A percentile compares a stretch with the other conserved stretches of the same genome.
These are phyloP conservation scores for Raja brachyura DNA, from an alignment of 2,113 vertebrate genomes.

Conservation along the genomic window DNA sequence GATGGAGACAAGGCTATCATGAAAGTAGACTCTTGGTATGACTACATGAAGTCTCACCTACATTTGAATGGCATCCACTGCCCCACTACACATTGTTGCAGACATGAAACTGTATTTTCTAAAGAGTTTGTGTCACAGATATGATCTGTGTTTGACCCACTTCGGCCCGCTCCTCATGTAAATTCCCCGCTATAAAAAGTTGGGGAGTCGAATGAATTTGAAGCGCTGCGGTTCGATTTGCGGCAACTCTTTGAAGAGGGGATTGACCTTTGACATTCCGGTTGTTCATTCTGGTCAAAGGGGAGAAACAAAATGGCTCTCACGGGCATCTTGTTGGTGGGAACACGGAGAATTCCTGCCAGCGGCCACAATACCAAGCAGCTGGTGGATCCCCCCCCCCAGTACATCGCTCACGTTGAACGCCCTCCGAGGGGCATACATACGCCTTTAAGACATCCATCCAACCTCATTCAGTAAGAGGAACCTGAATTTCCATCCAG, in stretches of 20 bases:
- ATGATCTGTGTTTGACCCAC: neutral
- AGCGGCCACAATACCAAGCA: neutral
- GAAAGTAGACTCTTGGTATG: neutral
- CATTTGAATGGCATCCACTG: neutral
- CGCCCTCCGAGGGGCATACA: constrained; percentile 2
- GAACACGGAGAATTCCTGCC: neutral
- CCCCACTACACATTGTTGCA: neutral
- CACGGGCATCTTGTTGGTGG: neutral
- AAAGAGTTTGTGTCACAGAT: neutral
- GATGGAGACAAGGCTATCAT: neutral
- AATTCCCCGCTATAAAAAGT: neutral
- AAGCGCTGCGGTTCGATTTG: neutral
- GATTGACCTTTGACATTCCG: neutral
- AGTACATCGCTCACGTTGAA: neutral
- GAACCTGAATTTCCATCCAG: constrained; percentile 31
- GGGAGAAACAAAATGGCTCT: neutral
- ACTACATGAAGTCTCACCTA: neutral
- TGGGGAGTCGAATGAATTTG: neutral
- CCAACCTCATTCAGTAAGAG: constrained; percentile 35
- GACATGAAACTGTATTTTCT: neutral
- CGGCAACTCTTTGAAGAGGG: neutral
- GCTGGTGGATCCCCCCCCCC: neutral
- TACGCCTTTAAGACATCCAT: constrained; percentile 28
- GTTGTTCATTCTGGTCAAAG: constrained; percentile 1
- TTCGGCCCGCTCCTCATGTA: neutral